Evolutionary conservation across 2,888 invertebrate genomes (phyloP).

Genomic region (Loripinus fragilis): DNA sequence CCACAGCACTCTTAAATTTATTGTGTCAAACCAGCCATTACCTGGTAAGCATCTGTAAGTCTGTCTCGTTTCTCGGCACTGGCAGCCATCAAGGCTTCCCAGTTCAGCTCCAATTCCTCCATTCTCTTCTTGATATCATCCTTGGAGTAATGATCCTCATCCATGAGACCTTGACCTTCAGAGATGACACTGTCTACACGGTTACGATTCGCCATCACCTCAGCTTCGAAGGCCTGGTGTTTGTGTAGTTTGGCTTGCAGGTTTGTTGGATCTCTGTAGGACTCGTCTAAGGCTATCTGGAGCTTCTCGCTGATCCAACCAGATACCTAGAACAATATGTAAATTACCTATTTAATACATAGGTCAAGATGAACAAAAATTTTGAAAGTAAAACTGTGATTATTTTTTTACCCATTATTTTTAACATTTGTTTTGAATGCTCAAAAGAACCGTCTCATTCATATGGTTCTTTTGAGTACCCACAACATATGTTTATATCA

Average conservation of each 20-base stretch:
- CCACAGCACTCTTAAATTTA: no score
- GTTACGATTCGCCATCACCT: slow-evolving; percentile 94
- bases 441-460: no score
- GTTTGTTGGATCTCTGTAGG: slow-evolving; percentile 97
- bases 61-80: slow-evolving; percentile 93
- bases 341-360: no score
- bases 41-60: slow-evolving; percentile 93
- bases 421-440: no score
- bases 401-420: no score
- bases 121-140: slow-evolving; percentile 92
- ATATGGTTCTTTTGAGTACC: no score
- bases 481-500: no score
- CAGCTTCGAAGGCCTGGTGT: slow-evolving; percentile 97
- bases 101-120: slow-evolving; percentile 93
- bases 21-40: slow-evolving; percentile 37
- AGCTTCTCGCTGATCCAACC: slow-evolving; percentile 97
- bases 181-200: slow-evolving; percentile 91
- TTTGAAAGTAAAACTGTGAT: no score
- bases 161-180: slow-evolving; percentile 85
- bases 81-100: slow-evolving; percentile 93
- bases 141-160: slow-evolving; percentile 90
- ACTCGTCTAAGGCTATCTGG: slow-evolving; percentile 96
- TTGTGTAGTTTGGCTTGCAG: slow-evolving; percentile 98
- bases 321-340: slow-evolving; percentile 73
- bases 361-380: no score